Base-by-base conservation (phyloP, 2,113 vertebrate species). In the Tonatia bakeri region DNA sequence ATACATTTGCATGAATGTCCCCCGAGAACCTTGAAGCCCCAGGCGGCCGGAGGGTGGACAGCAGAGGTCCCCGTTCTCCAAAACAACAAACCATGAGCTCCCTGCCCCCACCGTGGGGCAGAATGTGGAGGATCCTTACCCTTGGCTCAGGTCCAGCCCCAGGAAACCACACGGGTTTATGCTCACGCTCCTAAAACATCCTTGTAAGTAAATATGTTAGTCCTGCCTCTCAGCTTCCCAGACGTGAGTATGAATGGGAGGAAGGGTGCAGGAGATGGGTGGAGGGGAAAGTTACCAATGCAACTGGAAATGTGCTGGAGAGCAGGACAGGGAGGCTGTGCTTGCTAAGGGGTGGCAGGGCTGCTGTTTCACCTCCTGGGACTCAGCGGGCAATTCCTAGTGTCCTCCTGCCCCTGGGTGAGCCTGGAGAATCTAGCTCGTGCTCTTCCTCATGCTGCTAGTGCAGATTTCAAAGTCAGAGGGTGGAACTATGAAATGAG, bases 71-170 rank as follows among this genome's bases (percentile, higher is more conserved):
- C 31, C 31, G 38, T 33, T 20, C 19, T 12, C 7, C 61, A 7
- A 22, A 28, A 70, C 50, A 77, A 28, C 36, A 47, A 89, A 76
- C 43, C 54, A 1, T 13, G 52, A 64, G 28, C 61, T 64, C 61
- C 72, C 15, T 0, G 5, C 43, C 36, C 52, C 50, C 16, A 3
- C 33, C 14, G 9, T 0, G 45, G 54, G n/a, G 12, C 5, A n/a
- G 28, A n/a, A 19, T 2, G 26, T 24, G 50, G 28, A 8, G 47
- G 80, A 40, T 11, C 2, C 4, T 56, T 26, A 22, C 19, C 24
- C 50, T 64, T 16, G 15, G n/a, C 36, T 12, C 19, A 45, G 16
- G 8, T 54, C 75, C n/a, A 33, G 56, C 33, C 52, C 38, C 47
- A 19, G 84, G 45, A 77, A 84, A 70, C 13, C n/a, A 59, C 59